These are phyloP conservation scores for Rhyacichthys aspro DNA, from an alignment of 2,797 vertebrate genomes.

Conservation along the genomic window DNA sequence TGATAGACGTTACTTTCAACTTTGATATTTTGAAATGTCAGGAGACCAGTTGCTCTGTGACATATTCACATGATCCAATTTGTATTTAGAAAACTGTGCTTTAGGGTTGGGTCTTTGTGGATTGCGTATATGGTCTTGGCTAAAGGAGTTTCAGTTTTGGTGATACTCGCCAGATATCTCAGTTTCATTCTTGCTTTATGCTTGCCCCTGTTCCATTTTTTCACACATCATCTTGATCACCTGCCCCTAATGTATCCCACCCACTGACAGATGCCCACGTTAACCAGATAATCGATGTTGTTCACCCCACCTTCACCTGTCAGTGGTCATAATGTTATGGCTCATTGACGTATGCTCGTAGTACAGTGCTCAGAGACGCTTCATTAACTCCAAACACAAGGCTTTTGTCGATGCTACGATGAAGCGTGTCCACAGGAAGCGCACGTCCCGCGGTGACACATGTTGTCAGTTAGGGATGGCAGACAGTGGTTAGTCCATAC, in stretches of 20 bases:
- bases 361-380: conserved; percentile 7
- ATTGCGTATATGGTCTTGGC: no score
- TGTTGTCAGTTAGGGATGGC: conserved; percentile 18
- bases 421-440: conserved; percentile 26
- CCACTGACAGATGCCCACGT: background rate
- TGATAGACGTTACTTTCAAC: background rate
- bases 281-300: conserved; percentile 3
- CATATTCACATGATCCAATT: background rate
- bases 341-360: conserved; percentile 4
- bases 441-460: conserved; percentile 9
- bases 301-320: conserved; percentile 6
- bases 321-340: conserved; percentile 5
- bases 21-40: background rate
- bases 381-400: conserved; percentile 27
- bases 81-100: no score
- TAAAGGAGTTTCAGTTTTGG: no score
- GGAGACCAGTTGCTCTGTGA: background rate
- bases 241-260: background rate
- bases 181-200: no score
- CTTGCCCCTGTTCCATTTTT: no score
- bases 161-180: no score
- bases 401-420: conserved; percentile 20
- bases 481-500: conserved; percentile 34
- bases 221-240: no score
- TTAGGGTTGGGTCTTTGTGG: no score